phyloP scores from a whole-genome alignment of 2,113 vertebrate genomes.

The Saccopteryx bilineata region DNA sequence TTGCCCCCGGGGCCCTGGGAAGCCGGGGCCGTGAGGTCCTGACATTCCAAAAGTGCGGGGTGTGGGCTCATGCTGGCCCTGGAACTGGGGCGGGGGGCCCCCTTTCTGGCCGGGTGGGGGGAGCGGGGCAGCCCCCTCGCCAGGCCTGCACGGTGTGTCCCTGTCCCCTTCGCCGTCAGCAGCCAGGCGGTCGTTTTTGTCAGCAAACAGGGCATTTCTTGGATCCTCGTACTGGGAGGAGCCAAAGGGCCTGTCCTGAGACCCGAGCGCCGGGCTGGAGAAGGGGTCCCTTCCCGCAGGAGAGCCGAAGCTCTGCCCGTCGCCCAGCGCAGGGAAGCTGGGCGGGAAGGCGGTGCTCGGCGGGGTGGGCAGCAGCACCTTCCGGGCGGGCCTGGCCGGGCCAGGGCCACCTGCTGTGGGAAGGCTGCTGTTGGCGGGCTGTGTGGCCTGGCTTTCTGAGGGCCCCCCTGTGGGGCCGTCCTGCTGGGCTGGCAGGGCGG shows the following conservation, averaged over 20 bases:
- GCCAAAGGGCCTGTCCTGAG: constrained; percentile 83
- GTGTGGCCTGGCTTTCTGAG: constrained; percentile 49
- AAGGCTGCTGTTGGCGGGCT: constrained; percentile 68
- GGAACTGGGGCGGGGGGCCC: constrained; percentile 86
- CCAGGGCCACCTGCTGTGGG: constrained; percentile 79
- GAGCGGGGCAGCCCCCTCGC: constrained; percentile 71
- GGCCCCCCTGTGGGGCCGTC: constrained; percentile 65
- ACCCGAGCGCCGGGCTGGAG: constrained; percentile 70
- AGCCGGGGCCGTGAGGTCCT: constrained; percentile 88
- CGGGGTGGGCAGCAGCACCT: constrained; percentile 90
- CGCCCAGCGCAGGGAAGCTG: constrained; percentile 80
- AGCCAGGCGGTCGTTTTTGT: constrained; percentile 71
- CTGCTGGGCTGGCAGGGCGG: constrained; percentile 24
- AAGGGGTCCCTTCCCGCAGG: constrained; percentile 82
- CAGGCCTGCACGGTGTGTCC: constrained; percentile 82
- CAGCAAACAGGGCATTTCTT: constrained; percentile 82
- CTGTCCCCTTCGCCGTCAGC: constrained; percentile 77
- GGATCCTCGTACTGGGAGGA: constrained; percentile 82
- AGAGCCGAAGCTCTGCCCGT: constrained; percentile 78
- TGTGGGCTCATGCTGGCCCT: constrained; percentile 84
- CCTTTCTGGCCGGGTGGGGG: constrained; percentile 84
- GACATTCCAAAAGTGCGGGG: constrained; percentile 89
- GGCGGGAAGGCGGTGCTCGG: constrained; percentile 87
- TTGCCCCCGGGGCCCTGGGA: constrained; percentile 89
- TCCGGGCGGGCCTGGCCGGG: constrained; percentile 86